Evolutionary conservation across 2,888 invertebrate genomes (phyloP).

Genomic region (Junonia oenone): DNA sequence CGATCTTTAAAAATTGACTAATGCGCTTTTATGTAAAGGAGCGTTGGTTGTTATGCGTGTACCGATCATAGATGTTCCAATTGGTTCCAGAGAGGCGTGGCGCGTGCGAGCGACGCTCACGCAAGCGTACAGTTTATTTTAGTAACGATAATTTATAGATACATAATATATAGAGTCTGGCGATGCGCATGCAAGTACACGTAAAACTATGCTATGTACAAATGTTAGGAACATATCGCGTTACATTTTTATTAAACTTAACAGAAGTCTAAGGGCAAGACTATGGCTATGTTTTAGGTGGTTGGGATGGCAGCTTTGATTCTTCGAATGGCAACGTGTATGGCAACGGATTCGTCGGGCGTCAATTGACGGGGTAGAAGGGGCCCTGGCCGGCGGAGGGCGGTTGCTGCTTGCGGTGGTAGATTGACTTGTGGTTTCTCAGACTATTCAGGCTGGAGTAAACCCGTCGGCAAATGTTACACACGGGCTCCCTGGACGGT

Average conservation of each 20-base stretch:
- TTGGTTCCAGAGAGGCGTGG: slow-evolving; percentile 60
- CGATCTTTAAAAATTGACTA: slow-evolving; percentile 59
- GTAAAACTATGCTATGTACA: slow-evolving; percentile 76
- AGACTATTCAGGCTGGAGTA: slow-evolving; percentile 95
- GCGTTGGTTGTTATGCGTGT: slow-evolving; percentile 78
- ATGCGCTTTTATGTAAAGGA: slow-evolving; percentile 63
- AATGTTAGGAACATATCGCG: slow-evolving; percentile 78
- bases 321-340: slow-evolving; percentile 61
- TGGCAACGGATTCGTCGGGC: slow-evolving; percentile 42
- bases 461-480: slow-evolving; percentile 94
- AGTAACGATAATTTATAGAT: slow-evolving; percentile 60
- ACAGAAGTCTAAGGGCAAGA: slow-evolving; percentile 73
- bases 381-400: slow-evolving; percentile 66
- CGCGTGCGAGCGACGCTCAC: slow-evolving; percentile 46
- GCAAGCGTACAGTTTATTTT: slow-evolving; percentile 46
- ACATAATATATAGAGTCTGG: slow-evolving; percentile 48
- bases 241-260: slow-evolving; percentile 62
- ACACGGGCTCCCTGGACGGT: slow-evolving; percentile 93
- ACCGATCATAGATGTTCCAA: slow-evolving; percentile 76
- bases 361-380: slow-evolving; percentile 73
- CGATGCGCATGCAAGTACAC: slow-evolving; percentile 74
- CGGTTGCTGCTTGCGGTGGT: slow-evolving; percentile 91
- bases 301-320: slow-evolving; percentile 71
- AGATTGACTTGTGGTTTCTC: slow-evolving; percentile 95
- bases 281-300: slow-evolving; percentile 70